Evolutionary conservation across 2,888 invertebrate genomes (phyloP).

Genomic region (Heliconius hortense): DNA sequence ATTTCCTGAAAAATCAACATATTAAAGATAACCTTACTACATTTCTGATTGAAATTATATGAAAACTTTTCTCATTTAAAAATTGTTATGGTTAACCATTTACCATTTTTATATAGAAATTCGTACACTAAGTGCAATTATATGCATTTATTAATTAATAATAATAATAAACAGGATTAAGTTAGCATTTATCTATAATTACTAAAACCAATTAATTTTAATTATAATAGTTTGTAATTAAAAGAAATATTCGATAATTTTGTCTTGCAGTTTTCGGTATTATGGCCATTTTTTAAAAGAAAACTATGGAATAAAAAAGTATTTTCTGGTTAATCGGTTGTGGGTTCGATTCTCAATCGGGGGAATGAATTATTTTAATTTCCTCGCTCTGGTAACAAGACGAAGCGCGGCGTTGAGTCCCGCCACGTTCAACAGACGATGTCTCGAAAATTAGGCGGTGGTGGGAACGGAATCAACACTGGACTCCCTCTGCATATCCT

Average conservation of each 20-base stretch:
- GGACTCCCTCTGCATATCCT: too few relatives aligned
- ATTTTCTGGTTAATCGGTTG: too few relatives aligned
- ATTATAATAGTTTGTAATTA: not conserved
- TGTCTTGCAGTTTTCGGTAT: not conserved
- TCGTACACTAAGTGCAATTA: not conserved
- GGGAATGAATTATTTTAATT: not conserved
- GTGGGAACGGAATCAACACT: too few relatives aligned
- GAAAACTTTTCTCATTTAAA: not conserved
- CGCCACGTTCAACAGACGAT: too few relatives aligned
- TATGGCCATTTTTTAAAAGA: not conserved
- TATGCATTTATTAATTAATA: constrained; percentile 11
- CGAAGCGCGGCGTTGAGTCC: not conserved
- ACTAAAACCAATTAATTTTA: not conserved
- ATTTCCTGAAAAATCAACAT: too few relatives aligned
- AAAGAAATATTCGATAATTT: not conserved
- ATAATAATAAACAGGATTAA: not conserved
- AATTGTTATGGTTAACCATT: not conserved
- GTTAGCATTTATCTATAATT: not conserved
- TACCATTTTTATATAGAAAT: not conserved
- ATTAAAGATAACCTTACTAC: too few relatives aligned
- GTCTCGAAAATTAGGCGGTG: too few relatives aligned
- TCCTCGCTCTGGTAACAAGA: not conserved
- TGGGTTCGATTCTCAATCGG: too few relatives aligned
- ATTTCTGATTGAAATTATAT: too few relatives aligned
- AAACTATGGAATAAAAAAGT: not conserved